These are phyloP conservation scores for Trichogramma dendrolimi DNA, from an alignment of 2,888 invertebrate species.

Conservation along the genomic window DNA sequence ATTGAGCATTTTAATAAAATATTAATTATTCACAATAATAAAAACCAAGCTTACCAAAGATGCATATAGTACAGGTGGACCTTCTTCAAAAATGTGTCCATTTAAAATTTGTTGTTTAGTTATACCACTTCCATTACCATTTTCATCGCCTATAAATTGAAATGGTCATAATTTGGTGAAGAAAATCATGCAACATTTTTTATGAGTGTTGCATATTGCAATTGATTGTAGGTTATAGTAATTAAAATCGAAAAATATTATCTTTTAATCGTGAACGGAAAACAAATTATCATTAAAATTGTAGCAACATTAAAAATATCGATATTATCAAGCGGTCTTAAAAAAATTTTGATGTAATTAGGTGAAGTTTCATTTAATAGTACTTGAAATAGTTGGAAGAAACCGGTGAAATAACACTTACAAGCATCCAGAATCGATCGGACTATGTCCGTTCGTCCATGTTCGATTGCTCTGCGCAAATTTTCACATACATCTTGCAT, in stretches of 20 bases:
- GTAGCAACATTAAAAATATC: background rate
- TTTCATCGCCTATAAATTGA: slow-evolving; percentile 46
- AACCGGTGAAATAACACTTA: slow-evolving; percentile 43
- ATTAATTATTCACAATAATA: slow-evolving; percentile 3
- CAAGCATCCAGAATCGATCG: slow-evolving; percentile 56
- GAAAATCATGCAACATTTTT: slow-evolving; percentile 1
- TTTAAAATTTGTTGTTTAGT: slow-evolving; percentile 54
- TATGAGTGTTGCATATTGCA: too few species aligned
- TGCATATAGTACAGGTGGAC: slow-evolving; percentile 57
- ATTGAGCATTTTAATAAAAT: background rate
- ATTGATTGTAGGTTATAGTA: too few species aligned
- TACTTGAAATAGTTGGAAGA: slow-evolving; percentile 13
- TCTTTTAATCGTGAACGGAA: background rate
- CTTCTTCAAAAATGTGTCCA: slow-evolving; percentile 53
- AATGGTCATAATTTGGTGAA: slow-evolving; percentile 1
- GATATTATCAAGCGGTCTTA: too few species aligned
- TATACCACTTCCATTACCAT: slow-evolving; percentile 44
- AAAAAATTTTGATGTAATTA: background rate
- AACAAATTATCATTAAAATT: background rate
- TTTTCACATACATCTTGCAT: slow-evolving; percentile 54
- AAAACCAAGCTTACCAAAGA: slow-evolving; percentile 51
- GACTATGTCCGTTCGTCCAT: slow-evolving; percentile 59
- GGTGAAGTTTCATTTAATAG: slow-evolving; percentile 10
- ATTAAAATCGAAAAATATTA: background rate
- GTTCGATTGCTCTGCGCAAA: slow-evolving; percentile 56